Evolutionary conservation across 30 jellyfish, hydroid and myxozoan species (phyloP), one percentile per base, ranked within the genome.

Genomic region (Cassiopea xamachana): DNA sequence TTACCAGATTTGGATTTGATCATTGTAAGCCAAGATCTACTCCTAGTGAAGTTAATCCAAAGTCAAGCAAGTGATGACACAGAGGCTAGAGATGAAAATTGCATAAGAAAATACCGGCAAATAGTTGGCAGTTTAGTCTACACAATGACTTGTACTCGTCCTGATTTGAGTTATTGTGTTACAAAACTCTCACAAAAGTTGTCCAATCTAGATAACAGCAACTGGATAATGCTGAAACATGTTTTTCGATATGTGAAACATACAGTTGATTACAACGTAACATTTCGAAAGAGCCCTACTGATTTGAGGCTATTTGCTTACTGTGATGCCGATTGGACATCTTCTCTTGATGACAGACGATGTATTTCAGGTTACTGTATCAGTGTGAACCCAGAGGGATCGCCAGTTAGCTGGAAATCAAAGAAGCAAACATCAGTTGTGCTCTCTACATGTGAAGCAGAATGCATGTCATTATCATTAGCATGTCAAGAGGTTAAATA

Each of bases 291-390:
- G 46, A 27, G 39, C 39, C 2, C 69, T 3, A 17, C 61, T 7
- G 94, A 81, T 17, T 51, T 89, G 73, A 46, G 79, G 18, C 18
- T 89, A 4, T 3, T 44, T 49, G 92, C 92, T 5, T 67, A 60
- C 43, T 50, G 96, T 89, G 96, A 89, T 81, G 89, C 96, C 5
- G 96, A 89, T 46, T 81, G 96, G 96, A 94, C 89, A 8, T 81
- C 96, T 1, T 89, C 96, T 13, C 12, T 9, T 2, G 82, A 45
- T 2, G 96, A 89, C 51, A 84, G 96, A 12, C 84, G 77, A 77
- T 77, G 94, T 55, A 72, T 87, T 18, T 1, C 91, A 27, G 94
- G 94, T 10, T 87, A 87, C 73, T 69, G 64, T 64, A 84, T 73
- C 43, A 86, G 93, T 46, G 73, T 89, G 16, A 51, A n/a, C n/a